Conservation (phyloP, 1,140 invertebrate species). For the Leptinotarsa lineolata region DNA sequence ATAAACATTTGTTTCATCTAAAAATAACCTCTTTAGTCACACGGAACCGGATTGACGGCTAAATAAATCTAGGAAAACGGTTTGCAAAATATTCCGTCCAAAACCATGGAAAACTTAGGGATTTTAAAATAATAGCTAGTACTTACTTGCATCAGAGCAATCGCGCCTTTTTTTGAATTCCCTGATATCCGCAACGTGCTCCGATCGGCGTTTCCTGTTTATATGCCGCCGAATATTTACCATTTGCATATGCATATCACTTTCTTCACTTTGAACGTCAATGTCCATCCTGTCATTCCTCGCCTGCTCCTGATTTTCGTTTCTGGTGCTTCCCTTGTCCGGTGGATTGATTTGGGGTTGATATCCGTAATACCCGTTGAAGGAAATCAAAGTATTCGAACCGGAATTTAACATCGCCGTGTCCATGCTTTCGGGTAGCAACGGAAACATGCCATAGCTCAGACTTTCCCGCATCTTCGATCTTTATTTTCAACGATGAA, state of each 20-base stretch:
- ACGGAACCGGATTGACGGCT: not conserved
- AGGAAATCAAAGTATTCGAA: constrained; percentile 34
- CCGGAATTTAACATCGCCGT: constrained; percentile 6
- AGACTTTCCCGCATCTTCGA: constrained; percentile 27
- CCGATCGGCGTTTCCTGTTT: constrained; percentile 40
- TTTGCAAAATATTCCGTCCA: no score
- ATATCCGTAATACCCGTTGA: constrained; percentile 50
- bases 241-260: constrained; percentile 13
- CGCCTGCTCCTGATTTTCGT: constrained; percentile 16
- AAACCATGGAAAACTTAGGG: no score
- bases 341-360: constrained; percentile 33
- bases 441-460: constrained; percentile 32
- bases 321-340: constrained; percentile 22
- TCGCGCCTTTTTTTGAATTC: constrained; percentile 45
- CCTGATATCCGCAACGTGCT: constrained; percentile 18
- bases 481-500: constrained; percentile 1
- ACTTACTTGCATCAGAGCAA: constrained; percentile 40
- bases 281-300: constrained; percentile 27
- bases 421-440: constrained; percentile 29
- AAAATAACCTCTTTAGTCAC: not conserved
- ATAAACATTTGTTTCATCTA: not conserved
- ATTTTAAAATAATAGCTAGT: not conserved
- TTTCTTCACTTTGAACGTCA: constrained; percentile 31
- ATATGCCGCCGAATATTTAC: constrained; percentile 6
- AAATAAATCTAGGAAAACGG: no score